These are phyloP conservation scores for Anoura caudifer DNA, from an alignment of 2,113 vertebrate species.

Conservation along the genomic window DNA sequence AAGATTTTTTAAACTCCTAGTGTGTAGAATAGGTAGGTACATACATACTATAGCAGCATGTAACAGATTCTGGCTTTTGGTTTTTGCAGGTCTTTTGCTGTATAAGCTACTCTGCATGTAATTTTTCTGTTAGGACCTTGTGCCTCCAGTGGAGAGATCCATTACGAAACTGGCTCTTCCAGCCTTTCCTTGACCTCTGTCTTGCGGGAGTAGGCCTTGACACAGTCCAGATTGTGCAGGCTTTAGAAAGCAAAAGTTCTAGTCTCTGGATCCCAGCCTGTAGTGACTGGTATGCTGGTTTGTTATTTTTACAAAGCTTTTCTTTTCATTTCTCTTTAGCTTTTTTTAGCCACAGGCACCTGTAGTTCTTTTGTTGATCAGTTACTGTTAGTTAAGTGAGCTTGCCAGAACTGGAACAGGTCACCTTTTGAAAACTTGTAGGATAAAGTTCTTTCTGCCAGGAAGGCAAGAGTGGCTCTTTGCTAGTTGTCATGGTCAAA, in stretches of 20 bases:
- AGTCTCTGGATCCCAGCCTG: background rate
- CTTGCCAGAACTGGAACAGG: constrained; percentile 13
- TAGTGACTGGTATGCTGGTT: background rate
- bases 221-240: background rate
- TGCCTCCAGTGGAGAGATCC: background rate
- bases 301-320: constrained; percentile 41
- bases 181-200: constrained; percentile 14
- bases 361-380: constrained; percentile 15
- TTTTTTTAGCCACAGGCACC: background rate
- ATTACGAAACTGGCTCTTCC: background rate
- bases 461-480: background rate
- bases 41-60: background rate
- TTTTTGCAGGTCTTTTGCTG: background rate
- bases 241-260: constrained; percentile 34
- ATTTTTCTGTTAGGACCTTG: background rate
- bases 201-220: background rate
- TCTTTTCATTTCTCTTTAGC: background rate
- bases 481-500: constrained; percentile 22
- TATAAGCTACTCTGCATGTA: background rate
- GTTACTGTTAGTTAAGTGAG: constrained; percentile 31
- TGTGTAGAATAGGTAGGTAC: background rate
- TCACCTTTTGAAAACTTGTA: constrained; percentile 37
- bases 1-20: background rate
- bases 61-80: background rate
- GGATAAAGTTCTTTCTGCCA: constrained; percentile 22